These are phyloP conservation scores for Neopipo cinnamomea DNA, from an alignment of 2,113 vertebrate species.

Conservation along the genomic window DNA sequence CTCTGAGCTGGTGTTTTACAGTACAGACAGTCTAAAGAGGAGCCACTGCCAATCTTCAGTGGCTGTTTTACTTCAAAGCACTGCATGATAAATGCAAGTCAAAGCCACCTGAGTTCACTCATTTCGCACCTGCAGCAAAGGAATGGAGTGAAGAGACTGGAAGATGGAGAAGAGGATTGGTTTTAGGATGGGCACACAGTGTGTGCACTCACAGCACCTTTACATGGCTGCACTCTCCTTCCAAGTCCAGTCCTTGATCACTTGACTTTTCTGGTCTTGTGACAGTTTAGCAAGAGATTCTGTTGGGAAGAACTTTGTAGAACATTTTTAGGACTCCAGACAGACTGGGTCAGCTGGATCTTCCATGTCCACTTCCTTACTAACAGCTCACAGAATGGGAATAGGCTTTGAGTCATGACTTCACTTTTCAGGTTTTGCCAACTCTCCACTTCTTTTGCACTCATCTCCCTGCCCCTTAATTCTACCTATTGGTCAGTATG, in stretches of 20 bases:
- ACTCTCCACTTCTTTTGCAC: neutral
- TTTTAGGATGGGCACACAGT: neutral
- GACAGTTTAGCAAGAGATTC: neutral
- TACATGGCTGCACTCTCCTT: fast-evolving
- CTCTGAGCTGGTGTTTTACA: neutral
- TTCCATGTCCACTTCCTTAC: neutral
- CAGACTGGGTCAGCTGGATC: neutral
- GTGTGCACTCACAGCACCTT: neutral
- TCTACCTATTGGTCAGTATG: neutral
- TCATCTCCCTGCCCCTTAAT: neutral
- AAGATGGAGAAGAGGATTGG: neutral
- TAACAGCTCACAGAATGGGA: neutral
- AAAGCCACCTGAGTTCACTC: neutral
- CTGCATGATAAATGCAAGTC: neutral
- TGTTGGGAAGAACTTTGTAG: neutral
- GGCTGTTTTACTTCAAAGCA: neutral
- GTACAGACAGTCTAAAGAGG: neutral
- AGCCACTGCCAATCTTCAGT: neutral
- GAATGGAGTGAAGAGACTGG: neutral
- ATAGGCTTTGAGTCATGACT: fast-evolving
- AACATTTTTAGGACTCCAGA: neutral
- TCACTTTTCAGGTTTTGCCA: neutral
- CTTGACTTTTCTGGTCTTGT: neutral
- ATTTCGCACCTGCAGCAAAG: neutral
- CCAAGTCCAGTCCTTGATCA: neutral